Base-by-base conservation (phyloP, 2,113 vertebrate genomes). In the Nycticebus coucang region DNA sequence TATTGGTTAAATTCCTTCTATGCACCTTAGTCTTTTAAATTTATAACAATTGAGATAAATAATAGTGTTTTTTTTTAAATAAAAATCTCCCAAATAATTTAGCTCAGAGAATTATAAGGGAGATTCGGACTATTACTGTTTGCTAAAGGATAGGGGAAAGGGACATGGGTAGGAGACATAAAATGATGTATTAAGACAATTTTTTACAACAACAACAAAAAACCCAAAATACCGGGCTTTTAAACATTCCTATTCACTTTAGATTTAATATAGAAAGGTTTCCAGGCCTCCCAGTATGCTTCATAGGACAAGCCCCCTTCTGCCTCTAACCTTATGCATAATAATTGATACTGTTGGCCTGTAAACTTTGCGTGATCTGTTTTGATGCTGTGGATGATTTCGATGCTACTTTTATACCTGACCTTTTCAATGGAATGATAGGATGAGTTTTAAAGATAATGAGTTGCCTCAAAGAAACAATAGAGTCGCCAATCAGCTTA, bases 371-470 rank as follows among this genome's bases (percentile, higher is more conserved):
- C 95, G 69, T 69, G 28, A 60, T 93, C 30, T 88, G 78, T 93
- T 92, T 93, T 81, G 92, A 96, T 59, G 2, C 37, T 37, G 53
- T 80, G 86, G 55, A 9, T 88, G 35, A 90, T 87, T 84, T 50
- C 28, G 21, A 41, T 41, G 45, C 81, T 69, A 50, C 75, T 94
- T 95, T 96, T 94, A 82, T 87, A 74, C 21, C 50, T 93, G 84
- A 96, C 79, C 83, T 96, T 96, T 96, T 85, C 72, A 88, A 28
- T 6, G 7, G 21, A 69, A 87, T 72, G 22, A 87, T 91, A 94
- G 22, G 62, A 64, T 62, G 57, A 82, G 41, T 87, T 80, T 85
- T 81, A 85, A 87, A 94, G 66, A 74, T 81, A 94, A 93, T 87
- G 45, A 60, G 22, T 28, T 78, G 8, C 68, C 50, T 89, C 68